phyloP scores from a whole-genome alignment of 2,113 vertebrate genomes.

The Orthonyx spaldingii region DNA sequence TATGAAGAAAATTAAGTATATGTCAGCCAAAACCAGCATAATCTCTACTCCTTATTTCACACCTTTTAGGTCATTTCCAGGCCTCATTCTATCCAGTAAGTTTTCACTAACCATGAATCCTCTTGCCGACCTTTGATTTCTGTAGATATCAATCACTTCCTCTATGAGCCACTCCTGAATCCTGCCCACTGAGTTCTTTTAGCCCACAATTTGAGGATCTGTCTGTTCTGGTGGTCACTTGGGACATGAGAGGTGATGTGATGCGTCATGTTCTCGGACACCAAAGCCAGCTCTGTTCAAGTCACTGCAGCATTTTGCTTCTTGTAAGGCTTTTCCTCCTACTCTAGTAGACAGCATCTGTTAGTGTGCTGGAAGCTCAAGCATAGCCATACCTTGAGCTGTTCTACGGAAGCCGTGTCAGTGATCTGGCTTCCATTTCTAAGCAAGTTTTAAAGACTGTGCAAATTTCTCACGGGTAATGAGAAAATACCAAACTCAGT shows the following conservation, averaged over 20 bases:
- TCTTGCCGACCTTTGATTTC: background rate
- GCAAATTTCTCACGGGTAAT: background rate
- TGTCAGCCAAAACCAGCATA: background rate
- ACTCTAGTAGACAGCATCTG: rapidly evolving
- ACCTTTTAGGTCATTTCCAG: background rate
- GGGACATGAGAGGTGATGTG: background rate
- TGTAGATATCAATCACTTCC: background rate
- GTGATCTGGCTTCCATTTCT: background rate
- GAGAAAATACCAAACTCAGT: background rate
- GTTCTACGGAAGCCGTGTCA: background rate
- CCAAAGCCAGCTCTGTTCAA: background rate
- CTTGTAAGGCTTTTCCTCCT: background rate
- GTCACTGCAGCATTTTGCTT: background rate
- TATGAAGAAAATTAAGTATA: background rate
- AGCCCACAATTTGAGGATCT: background rate
- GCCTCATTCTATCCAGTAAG: rapidly evolving
- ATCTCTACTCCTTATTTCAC: background rate
- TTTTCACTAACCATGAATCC: background rate
- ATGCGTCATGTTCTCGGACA: background rate
- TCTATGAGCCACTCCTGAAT: background rate
- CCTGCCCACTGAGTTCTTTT: background rate
- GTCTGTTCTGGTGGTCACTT: background rate
- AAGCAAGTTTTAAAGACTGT: background rate
- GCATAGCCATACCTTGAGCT: background rate
- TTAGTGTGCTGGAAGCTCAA: background rate